Evolutionary conservation across 1,140 invertebrate species (phyloP).

Genomic region (Eciton burchellii): DNA sequence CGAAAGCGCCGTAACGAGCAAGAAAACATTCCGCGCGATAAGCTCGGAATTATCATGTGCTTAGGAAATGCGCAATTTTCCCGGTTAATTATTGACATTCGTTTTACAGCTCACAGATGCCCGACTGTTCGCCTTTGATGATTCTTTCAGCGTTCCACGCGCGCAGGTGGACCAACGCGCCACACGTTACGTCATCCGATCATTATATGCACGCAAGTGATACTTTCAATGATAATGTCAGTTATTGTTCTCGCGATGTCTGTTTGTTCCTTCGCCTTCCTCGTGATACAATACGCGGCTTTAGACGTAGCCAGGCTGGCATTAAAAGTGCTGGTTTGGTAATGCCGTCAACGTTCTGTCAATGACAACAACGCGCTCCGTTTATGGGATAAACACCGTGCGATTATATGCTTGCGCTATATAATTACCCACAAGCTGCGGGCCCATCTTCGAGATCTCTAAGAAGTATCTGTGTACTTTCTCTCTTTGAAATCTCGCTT

Average conservation of each 20-base stretch:
- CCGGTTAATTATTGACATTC: conserved; percentile 28
- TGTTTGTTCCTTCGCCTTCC: conserved; percentile 3
- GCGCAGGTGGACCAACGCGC: background rate
- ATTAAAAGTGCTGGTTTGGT: conserved; percentile 20
- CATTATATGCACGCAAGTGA: conserved; percentile 16
- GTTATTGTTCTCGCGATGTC: conserved; percentile 16
- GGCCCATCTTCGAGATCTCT: too few relatives aligned
- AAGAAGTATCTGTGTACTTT: too few relatives aligned
- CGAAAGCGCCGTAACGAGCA: background rate
- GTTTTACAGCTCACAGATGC: background rate
- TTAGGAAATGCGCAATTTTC: conserved; percentile 34
- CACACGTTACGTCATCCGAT: conserved; percentile 23
- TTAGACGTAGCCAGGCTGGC: conserved; percentile 9
- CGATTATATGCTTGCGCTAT: background rate
- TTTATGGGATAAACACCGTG: background rate
- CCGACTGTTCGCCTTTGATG: background rate
- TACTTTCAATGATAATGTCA: conserved; percentile 17
- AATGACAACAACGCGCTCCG: conserved; percentile 17
- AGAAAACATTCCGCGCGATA: conserved; percentile 8
- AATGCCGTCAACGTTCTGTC: conserved; percentile 12
- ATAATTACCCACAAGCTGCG: background rate
- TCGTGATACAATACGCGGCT: conserved; percentile 18
- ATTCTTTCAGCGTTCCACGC: background rate
- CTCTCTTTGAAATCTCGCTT: background rate
- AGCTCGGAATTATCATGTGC: background rate